Percentiles rank a stretch among this genome's conserved stretches.
phyloP scores from a whole-genome alignment of 2,888 invertebrate species.

The Leptarthrus brevirostris region DNA sequence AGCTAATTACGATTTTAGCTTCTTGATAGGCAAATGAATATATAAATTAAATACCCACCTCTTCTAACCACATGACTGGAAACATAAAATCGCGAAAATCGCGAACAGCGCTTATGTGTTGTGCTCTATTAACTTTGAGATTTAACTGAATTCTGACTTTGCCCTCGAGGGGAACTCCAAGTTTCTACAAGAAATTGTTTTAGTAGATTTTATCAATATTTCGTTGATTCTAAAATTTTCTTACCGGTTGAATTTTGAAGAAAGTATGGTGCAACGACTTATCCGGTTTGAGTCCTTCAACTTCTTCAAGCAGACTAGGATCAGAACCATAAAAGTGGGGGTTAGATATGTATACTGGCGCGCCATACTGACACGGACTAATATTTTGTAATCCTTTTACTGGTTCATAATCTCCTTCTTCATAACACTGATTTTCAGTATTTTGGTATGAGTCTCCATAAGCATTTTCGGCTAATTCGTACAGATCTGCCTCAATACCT shows the following conservation, averaged over 20 bases:
- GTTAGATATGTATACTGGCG: constrained; percentile 88
- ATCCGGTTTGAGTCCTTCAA: constrained; percentile 79
- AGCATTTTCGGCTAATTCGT: constrained; percentile 77
- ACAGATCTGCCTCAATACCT: constrained; percentile 80
- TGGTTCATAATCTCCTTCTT: constrained; percentile 75
- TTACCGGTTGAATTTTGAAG: constrained; percentile 88
- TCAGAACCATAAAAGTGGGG: constrained; percentile 91
- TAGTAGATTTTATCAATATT: neutral
- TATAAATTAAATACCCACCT: constrained; percentile 69
- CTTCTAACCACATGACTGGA: constrained; percentile 91
- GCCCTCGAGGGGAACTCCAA: constrained; percentile 86
- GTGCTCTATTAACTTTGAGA: constrained; percentile 80
- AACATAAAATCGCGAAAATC: constrained; percentile 84
- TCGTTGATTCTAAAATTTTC: constrained; percentile 59
- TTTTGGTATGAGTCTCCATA: constrained; percentile 76
- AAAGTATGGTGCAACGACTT: constrained; percentile 79
- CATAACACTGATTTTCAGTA: constrained; percentile 79
- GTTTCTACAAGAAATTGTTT: constrained; percentile 72
- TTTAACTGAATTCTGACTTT: constrained; percentile 85
- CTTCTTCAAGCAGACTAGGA: constrained; percentile 73
- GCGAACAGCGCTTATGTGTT: constrained; percentile 77
- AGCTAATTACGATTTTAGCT: no score
- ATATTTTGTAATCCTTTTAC: constrained; percentile 84
- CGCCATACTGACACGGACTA: constrained; percentile 88
- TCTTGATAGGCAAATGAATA: neutral